A percentile compares a stretch with the other conserved stretches of the same genome.
phyloP scores from a whole-genome alignment of 2,888 invertebrate species.

The Nephrotoma flavescens region DNA sequence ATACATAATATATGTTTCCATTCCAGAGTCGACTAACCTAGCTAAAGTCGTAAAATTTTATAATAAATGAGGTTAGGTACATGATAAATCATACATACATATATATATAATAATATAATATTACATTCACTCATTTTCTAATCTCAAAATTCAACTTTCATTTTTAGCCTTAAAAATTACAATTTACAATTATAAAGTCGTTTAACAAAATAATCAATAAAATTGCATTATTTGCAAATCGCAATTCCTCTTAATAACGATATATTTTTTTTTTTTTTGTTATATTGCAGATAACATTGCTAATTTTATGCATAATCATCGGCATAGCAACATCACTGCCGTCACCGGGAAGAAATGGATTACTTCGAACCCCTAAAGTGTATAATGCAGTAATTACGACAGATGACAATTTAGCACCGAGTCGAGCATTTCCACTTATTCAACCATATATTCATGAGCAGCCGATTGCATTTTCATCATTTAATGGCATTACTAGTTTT shows the following conservation, averaged over 20 bases:
- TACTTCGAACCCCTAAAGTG: conserved; percentile 54
- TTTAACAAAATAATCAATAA: neutral
- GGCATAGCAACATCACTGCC: neutral
- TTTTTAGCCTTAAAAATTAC: neutral
- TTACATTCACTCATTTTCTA: neutral
- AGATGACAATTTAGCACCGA: conserved; percentile 59
- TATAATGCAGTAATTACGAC: conserved; percentile 69
- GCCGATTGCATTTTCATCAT: conserved; percentile 27
- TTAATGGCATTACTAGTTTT: neutral
- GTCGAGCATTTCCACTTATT: conserved; percentile 57
- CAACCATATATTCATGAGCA: conserved; percentile 54
- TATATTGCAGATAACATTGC: neutral
- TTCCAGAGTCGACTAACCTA: neutral
- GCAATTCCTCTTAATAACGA: neutral
- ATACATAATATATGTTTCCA: neutral
- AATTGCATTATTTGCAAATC: neutral
- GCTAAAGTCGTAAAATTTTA: neutral
- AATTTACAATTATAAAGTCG: neutral
- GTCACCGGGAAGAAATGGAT: conserved; percentile 23
- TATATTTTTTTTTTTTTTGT: neutral
- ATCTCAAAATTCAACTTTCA: neutral
- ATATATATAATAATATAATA: neutral
- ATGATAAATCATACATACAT: neutral
- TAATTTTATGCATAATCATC: neutral
- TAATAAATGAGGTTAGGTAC: neutral